Base-by-base conservation (phyloP, 2,113 vertebrate species). In the Emydocephalus ijimae region DNA sequence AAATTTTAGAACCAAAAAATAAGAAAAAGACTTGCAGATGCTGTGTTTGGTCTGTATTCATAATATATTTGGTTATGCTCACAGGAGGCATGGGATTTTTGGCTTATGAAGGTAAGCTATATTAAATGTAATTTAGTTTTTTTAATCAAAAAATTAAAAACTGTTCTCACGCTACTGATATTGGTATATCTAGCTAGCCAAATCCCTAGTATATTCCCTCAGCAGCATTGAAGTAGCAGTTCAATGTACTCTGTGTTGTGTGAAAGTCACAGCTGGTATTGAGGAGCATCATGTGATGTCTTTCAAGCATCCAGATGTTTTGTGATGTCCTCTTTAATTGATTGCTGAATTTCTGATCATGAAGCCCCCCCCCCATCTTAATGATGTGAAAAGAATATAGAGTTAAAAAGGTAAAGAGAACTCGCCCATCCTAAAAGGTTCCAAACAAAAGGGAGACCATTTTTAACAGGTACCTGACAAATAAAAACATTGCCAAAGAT, bases 41-140 rank as follows among this genome's bases (percentile, higher is more conserved):
- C 86, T 96, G 90, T 1, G 26, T 8, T 64, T 1, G 3, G 64
- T 1, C 1, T 0, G 3, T 56, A 2, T 88, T 97, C 0, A 0
- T 39, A 12, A 0, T 26, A 21, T 97, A 97, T 95, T 94, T 98
- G 94, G 89, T 97, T 56, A 89, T 97, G 95, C 96, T 98, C 91
- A 97, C 96, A 0, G 90, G 0, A 0, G 90, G 93, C 1, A 64
- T 96, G 21, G 96, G 55, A 15, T 21, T 98, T 85, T 92, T 98
- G 95, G 8, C 26, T 0, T 39, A 96, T 74, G 64, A 96, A 97
- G 97, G 98, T 98, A 97, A 97, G 0, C 48, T 0, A 0, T 69
- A 59, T 50, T 54, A 11, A 0, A 34, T 52, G 8, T 26, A 87
- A 20, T 85, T 21, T 18, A 0, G 39, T 14, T 0, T 89, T 74